Conservation (phyloP, 2,113 vertebrate species). For the Notothenia coriiceps region DNA sequence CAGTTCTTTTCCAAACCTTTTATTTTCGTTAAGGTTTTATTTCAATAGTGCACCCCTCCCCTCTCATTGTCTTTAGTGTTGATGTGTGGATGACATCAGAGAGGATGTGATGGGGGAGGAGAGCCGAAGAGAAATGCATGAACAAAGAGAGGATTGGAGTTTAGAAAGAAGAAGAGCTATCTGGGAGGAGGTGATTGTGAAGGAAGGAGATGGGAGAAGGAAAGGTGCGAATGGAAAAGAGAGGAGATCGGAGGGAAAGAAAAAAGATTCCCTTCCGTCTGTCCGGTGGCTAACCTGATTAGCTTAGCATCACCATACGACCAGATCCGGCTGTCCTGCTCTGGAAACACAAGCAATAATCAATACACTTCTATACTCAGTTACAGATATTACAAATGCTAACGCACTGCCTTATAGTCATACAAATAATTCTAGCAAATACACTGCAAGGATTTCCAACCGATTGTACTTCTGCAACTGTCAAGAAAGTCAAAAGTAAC, state of each 20-base stretch:
- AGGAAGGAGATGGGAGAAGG: neutral
- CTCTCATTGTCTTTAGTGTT: too few species aligned
- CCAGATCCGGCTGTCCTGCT: conserved; percentile 69
- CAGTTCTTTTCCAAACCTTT: neutral
- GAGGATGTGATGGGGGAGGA: neutral
- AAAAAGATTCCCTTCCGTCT: conserved; percentile 50
- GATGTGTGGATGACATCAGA: neutral
- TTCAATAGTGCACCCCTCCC: neutral
- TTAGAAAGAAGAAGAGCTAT: neutral
- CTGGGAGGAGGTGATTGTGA: neutral
- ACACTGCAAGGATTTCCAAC: neutral
- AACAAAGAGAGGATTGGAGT: neutral
- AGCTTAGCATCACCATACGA: conserved; percentile 55
- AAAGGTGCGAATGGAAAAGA: neutral
- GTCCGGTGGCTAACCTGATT: conserved; percentile 80
- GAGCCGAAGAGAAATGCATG: neutral
- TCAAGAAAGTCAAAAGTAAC: too few species aligned
- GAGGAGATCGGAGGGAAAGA: conserved; percentile 23
- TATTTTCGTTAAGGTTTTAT: neutral
- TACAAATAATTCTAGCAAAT: too few species aligned
- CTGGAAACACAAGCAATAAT: conserved; percentile 31
- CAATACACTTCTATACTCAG: neutral
- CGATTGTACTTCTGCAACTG: too few species aligned
- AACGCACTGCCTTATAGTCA: neutral
- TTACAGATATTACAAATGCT: neutral